A percentile compares a stretch with the other conserved stretches of the same genome.
These are phyloP conservation scores for Xanthorhoe spadicearia DNA, from an alignment of 2,888 invertebrate species.

Conservation along the genomic window DNA sequence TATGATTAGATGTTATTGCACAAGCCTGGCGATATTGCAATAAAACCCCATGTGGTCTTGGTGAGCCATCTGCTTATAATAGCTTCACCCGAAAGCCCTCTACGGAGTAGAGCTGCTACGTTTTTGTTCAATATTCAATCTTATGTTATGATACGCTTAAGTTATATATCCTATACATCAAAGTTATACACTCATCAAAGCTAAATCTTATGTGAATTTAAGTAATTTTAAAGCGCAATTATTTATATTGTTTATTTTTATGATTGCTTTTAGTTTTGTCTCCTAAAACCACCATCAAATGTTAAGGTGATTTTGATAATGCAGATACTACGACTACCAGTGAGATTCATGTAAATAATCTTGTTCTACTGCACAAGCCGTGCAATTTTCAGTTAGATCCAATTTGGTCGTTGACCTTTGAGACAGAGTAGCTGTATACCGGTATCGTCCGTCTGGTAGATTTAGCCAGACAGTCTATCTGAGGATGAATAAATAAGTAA, in stretches of 20 bases:
- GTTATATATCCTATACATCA: background rate
- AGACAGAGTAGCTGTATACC: background rate
- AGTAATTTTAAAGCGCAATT: background rate
- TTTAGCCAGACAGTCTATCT: background rate
- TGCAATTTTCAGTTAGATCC: background rate
- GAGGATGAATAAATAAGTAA: background rate
- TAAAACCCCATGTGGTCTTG: slow-evolving; percentile 27
- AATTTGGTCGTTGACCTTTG: slow-evolving; percentile 16
- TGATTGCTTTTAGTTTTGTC: background rate
- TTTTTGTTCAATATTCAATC: slow-evolving; percentile 16
- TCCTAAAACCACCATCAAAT: background rate
- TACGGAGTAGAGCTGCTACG: slow-evolving; percentile 26
- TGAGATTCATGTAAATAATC: background rate
- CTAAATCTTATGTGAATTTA: background rate
- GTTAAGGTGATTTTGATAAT: background rate
- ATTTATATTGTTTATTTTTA: background rate
- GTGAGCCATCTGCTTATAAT: slow-evolving; percentile 35
- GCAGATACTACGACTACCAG: background rate
- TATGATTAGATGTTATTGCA: slow-evolving; percentile 35
- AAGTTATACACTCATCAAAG: background rate
- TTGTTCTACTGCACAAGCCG: background rate
- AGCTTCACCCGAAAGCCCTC: slow-evolving; percentile 25
- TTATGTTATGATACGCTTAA: slow-evolving; percentile 9
- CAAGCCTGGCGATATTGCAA: slow-evolving; percentile 35
- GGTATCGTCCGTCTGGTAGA: slow-evolving; percentile 16